Percentiles rank a stretch among this genome's conserved stretches.
Conservation (phyloP, 2,888 invertebrate species). For the Megamerina dolium region DNA sequence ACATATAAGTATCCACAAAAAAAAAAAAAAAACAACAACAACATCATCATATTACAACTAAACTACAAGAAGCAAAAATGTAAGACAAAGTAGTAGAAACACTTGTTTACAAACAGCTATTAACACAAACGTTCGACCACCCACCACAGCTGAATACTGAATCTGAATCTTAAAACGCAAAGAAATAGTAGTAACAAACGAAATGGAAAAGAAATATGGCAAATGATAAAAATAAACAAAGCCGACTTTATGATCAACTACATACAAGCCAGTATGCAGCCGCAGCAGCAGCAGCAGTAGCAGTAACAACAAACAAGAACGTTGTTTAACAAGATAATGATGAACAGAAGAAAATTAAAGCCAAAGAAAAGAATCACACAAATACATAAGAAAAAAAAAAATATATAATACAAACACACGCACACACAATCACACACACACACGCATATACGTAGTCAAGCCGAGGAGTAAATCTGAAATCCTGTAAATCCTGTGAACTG, state of each 20-base stretch:
- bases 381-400: background rate
- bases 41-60: conserved; percentile 11
- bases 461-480: background rate
- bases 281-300: no score
- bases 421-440: background rate
- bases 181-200: no score
- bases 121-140: conserved; percentile 12
- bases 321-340: background rate
- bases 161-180: no score
- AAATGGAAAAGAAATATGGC: conserved; percentile 8
- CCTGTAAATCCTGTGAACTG: background rate
- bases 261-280: background rate
- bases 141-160: no score
- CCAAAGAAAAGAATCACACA: background rate
- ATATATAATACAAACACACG: background rate
- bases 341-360: background rate
- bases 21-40: conserved; percentile 15
- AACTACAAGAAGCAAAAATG: conserved; percentile 7
- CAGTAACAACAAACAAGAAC: conserved; percentile 2
- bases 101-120: conserved; percentile 15
- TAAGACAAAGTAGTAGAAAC: conserved; percentile 13
- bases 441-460: background rate
- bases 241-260: conserved; percentile 23
- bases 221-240: conserved; percentile 31
- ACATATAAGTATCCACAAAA: no score